Evolutionary conservation across 2,888 invertebrate species (phyloP), one percentile per base, ranked within the genome.

Genomic region (Drosophila koepferae): DNA sequence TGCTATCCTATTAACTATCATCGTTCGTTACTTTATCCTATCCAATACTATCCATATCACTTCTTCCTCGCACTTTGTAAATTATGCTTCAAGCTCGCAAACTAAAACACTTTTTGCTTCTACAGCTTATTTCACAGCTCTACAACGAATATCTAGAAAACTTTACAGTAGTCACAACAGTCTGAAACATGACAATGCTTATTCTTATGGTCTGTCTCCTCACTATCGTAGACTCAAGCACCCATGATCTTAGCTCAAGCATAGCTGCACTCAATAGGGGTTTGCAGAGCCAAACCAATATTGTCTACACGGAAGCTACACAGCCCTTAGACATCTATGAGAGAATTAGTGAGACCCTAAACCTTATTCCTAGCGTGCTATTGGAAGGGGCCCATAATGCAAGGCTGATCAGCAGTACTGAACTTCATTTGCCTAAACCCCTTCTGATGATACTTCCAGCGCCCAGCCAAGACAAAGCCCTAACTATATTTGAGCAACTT

Each of bases 331-430:
- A 74, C 8, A 8, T 61, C 12, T 48, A 53, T 55, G 54, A n/a
- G 2, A 18, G 59, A 12, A 40, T 80, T 3, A 59, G 34, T 44
- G 34, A 36, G 10, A 20, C 23, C 2, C 6, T 81, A 2, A 49
- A 12, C 16, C n/a, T 77, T n/a, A 55, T 38, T 18, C 85, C 85
- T 1, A 69, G 65, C 6, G 10, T 85, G 10, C 14, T 82, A 8
- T 2, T 82, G 4, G 53, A 43, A 10, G 10, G 41, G 1, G 9
- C 23, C 2, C 54, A 61, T 8, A 8, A 31, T 5, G 8, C 3
- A 3, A 34, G 10, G 8, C 46, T 77, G 4, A 18, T 51, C 9
- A 41, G 10, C 5, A 64, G 10, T 20, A 20, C 53, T 9, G 3
- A n/a, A 6, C 8, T 6, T 3, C 38, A 61, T 54, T 43, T 62